Percentiles rank a stretch among this genome's conserved stretches.
Evolutionary conservation across 2,113 vertebrate genomes (phyloP).

Genomic region (Ophthalmolycus amberensis): DNA sequence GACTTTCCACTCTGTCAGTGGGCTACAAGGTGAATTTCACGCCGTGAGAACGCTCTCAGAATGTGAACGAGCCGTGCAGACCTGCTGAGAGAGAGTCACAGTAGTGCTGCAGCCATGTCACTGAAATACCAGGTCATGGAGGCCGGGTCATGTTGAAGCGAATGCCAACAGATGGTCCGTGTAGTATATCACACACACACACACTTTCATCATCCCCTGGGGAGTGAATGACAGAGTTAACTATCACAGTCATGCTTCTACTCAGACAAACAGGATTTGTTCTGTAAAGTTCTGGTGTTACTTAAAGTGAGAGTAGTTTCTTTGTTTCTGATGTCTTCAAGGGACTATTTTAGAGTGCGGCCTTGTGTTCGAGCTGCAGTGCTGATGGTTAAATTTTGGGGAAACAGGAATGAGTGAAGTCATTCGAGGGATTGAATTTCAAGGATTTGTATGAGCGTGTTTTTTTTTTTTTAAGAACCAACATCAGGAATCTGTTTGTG

Average conservation of each 20-base stretch:
- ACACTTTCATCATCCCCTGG: conserved; percentile 8
- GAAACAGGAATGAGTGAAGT: neutral
- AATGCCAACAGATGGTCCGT: conserved; percentile 19
- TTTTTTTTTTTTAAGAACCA: neutral
- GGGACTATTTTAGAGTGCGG: neutral
- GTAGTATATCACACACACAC: conserved; percentile 29
- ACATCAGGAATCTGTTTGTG: neutral
- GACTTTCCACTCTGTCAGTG: neutral
- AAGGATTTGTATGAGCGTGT: neutral
- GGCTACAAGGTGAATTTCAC: too few species aligned
- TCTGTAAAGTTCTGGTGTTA: conserved; percentile 25
- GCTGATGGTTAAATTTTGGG: conserved; percentile 3
- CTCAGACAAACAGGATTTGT: conserved; percentile 37
- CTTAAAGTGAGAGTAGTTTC: neutral
- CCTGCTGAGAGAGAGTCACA: neutral
- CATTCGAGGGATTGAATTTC: neutral
- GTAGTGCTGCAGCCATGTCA: neutral
- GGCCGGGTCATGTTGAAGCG: conserved; percentile 1
- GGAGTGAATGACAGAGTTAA: conserved; percentile 18
- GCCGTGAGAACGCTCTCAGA: neutral
- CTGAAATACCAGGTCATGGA: conserved; percentile 32
- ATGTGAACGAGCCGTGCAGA: neutral
- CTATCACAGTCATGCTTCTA: conserved; percentile 32
- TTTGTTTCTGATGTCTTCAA: neutral
- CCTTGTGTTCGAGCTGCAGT: neutral